Percentiles rank a stretch among this genome's conserved stretches.
Evolutionary conservation across 2,888 invertebrate genomes (phyloP).

Genomic region (Herminia tarsipennalis): DNA sequence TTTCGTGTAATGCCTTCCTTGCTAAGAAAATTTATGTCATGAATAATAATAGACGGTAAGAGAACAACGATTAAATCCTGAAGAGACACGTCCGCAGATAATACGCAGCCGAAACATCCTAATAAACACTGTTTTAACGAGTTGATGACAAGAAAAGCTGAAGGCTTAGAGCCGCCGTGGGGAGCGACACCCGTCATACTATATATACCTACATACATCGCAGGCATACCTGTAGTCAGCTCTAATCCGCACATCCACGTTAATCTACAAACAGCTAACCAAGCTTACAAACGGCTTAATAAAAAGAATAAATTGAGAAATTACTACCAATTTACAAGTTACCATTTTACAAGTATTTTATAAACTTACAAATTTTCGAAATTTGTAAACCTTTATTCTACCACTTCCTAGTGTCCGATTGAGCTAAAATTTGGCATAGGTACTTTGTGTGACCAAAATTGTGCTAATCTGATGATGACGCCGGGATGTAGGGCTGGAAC

Average conservation of each 20-base stretch:
- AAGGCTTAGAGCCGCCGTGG: conserved; percentile 7
- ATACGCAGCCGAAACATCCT: conserved; percentile 73
- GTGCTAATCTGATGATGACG: too few relatives aligned
- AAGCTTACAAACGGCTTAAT: conserved; percentile 26
- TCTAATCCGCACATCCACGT: conserved; percentile 32
- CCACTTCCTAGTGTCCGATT: too few relatives aligned
- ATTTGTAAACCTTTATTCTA: too few relatives aligned
- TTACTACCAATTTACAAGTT: too few relatives aligned
- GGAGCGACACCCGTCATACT: conserved; percentile 8
- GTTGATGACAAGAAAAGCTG: conserved; percentile 62
- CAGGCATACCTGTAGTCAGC: conserved; percentile 24
- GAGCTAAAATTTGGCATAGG: too few relatives aligned
- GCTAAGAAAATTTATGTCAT: conserved; percentile 82
- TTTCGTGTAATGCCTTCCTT: conserved; percentile 82
- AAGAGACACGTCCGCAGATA: conserved; percentile 75
- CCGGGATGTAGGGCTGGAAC: too few relatives aligned
- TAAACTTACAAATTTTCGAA: too few relatives aligned
- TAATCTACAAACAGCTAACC: too few relatives aligned
- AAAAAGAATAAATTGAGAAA: too few relatives aligned
- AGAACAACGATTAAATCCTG: conserved; percentile 78
- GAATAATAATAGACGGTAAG: conserved; percentile 81
- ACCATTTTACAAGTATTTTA: too few relatives aligned
- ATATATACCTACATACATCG: conserved; percentile 9
- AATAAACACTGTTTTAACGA: conserved; percentile 73
- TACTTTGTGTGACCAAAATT: too few relatives aligned